phyloP scores from a whole-genome alignment of 2,113 vertebrate genomes.

The Plecotus auritus region DNA sequence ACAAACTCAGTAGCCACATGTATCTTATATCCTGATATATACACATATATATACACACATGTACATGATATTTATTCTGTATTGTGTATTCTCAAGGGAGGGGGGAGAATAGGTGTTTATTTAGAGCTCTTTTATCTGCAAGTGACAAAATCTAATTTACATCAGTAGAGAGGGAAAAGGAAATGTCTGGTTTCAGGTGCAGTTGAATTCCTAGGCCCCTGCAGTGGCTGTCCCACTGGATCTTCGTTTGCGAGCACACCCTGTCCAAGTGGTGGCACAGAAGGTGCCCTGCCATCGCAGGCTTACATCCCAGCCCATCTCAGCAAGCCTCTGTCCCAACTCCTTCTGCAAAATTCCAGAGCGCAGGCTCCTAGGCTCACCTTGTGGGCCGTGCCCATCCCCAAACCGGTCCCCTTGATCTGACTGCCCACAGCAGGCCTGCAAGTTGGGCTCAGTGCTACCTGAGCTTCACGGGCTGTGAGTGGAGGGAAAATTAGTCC shows the following conservation, averaged over 20 bases:
- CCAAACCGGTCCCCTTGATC: background rate
- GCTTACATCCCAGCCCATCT: background rate
- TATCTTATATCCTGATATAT: background rate
- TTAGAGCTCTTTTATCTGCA: background rate
- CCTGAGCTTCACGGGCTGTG: background rate
- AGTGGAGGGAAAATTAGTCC: background rate
- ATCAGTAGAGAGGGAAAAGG: background rate
- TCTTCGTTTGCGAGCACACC: background rate
- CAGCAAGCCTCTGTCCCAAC: background rate
- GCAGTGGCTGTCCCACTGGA: too few relatives aligned
- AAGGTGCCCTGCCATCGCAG: background rate
- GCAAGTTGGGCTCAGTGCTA: background rate
- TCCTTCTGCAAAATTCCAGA: background rate
- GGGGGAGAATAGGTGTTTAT: background rate
- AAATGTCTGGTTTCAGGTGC: background rate
- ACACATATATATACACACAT: fast-evolving
- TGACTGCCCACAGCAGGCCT: background rate
- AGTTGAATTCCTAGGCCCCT: background rate
- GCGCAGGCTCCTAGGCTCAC: background rate
- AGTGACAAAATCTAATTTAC: background rate
- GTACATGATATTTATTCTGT: background rate
- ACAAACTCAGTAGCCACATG: background rate
- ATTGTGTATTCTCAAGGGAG: background rate
- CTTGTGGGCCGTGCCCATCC: too few relatives aligned
- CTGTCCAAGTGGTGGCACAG: background rate